A percentile compares a stretch with the other conserved stretches of the same genome.
Conservation (phyloP, 2,113 vertebrate species). For the Paradoxurus hermaphroditus region DNA sequence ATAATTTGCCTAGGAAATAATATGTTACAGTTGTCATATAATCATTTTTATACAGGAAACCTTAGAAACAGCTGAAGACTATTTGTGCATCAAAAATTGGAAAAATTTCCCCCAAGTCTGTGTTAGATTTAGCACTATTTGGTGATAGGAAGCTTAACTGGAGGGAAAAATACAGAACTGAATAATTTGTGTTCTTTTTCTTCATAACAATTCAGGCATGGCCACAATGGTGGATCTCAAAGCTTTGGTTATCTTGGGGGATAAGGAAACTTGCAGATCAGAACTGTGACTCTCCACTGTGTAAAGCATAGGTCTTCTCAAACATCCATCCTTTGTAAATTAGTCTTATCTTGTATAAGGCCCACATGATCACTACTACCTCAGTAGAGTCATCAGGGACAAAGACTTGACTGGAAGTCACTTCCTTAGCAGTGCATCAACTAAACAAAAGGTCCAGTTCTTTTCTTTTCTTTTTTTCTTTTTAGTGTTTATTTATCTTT, state of each 20-base stretch:
- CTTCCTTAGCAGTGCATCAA: not conserved
- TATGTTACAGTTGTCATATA: not conserved
- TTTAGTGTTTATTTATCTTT: no score
- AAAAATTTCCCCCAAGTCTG: not conserved
- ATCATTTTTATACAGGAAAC: conserved; percentile 19
- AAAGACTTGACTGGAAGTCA: not conserved
- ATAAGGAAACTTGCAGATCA: not conserved
- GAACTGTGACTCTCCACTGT: not conserved
- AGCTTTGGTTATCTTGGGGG: not conserved
- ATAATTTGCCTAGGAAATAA: conserved; percentile 29
- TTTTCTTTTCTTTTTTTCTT: no score
- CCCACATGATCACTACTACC: not conserved
- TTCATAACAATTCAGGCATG: not conserved
- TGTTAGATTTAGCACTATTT: not conserved
- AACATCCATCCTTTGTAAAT: not conserved
- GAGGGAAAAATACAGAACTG: not conserved
- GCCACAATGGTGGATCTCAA: not conserved
- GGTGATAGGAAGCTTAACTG: not conserved
- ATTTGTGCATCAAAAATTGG: not conserved
- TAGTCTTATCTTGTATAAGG: not conserved
- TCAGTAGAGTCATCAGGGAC: not conserved
- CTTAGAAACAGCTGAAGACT: not conserved
- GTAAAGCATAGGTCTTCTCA: not conserved
- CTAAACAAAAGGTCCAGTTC: not conserved
- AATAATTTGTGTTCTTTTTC: not conserved